Evolutionary conservation across 2,797 vertebrate species (phyloP), one percentile per base, ranked within the genome.

Genomic region (Sparus aurata): DNA sequence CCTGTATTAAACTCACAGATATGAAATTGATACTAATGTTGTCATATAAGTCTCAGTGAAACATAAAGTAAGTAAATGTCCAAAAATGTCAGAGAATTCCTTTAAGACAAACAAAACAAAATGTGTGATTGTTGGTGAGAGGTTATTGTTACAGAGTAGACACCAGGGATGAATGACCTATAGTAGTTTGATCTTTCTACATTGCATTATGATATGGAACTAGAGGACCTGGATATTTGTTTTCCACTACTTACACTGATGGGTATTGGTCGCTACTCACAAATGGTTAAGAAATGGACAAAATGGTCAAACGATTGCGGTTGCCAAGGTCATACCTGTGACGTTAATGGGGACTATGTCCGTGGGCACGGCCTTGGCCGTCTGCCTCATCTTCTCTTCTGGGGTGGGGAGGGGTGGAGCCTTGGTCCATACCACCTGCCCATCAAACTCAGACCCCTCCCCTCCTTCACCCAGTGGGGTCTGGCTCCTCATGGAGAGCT

Each of bases 361-460:
- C 16, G 97, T 97, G 73, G 97, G 96, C 87, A 99, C 96, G 0
- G 97, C 94, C 85, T 97, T 94, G 1, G 98, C 98, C 57, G 96
- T 96, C 76, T 93, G 97, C 65, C 98, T 95, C 97, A 99, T 99
- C 93, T 96, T 98, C 95, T 99, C 97, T 88, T 99, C 98, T 77
- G 84, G 97, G 90, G 95, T 95, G 77, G 94, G 95, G 57, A 95
- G 94, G 54, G 84, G 73, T 0, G 69, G 2, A 5, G 75, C 66
- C 76, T 93, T 97, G 93, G 85, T 95, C 95, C 68, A 95, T 91
- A 88, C 75, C 79, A 89, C 94, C 88, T 91, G 88, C 75, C 93
- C 84, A 43, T 94, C 94, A 23, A 86, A 80, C 61, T 94, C 92
- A 0, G 69, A 81, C 45, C 23, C 83, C 74, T 94, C 91, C 41